phyloP scores from a whole-genome alignment of 2,888 invertebrate species.

The Diadromus collaris region DNA sequence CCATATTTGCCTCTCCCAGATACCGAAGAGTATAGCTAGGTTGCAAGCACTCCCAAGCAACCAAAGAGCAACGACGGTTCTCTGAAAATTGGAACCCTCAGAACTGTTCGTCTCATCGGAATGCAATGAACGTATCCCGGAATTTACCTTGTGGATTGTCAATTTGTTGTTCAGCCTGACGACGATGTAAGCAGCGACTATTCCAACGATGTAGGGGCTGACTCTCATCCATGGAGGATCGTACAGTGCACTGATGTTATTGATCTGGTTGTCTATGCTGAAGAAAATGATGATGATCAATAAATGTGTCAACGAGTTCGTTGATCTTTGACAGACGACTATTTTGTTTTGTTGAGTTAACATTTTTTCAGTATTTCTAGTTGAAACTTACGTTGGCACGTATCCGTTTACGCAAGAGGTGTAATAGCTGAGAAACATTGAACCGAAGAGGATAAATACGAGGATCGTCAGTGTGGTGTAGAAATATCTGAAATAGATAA shows the following conservation, averaged over 20 bases:
- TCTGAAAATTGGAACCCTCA: constrained; percentile 64
- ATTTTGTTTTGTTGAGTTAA: not conserved
- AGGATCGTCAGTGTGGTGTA: constrained; percentile 74
- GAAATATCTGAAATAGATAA: constrained; percentile 74
- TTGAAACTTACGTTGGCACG: constrained; percentile 79
- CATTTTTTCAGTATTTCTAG: not conserved
- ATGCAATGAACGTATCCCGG: not conserved
- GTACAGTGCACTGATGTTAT: constrained; percentile 78
- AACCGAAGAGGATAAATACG: constrained; percentile 72
- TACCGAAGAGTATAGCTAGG: constrained; percentile 79
- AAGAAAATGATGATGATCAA: constrained; percentile 50
- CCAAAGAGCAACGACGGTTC: constrained; percentile 75
- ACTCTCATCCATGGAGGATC: constrained; percentile 78
- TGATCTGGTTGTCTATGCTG: constrained; percentile 79
- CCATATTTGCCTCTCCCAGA: constrained; percentile 79
- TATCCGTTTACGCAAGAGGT: constrained; percentile 78
- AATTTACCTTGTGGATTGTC: constrained; percentile 68
- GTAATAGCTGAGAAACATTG: constrained; percentile 76
- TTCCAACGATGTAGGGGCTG: constrained; percentile 78
- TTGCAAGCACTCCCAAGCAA: constrained; percentile 77
- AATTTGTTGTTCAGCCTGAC: constrained; percentile 72
- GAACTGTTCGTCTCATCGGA: not conserved
- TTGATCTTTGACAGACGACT: not conserved
- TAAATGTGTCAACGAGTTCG: not conserved
- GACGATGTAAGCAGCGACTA: constrained; percentile 81